phyloP scores from a whole-genome alignment of 2,113 vertebrate species.

The Bubo bubo region DNA sequence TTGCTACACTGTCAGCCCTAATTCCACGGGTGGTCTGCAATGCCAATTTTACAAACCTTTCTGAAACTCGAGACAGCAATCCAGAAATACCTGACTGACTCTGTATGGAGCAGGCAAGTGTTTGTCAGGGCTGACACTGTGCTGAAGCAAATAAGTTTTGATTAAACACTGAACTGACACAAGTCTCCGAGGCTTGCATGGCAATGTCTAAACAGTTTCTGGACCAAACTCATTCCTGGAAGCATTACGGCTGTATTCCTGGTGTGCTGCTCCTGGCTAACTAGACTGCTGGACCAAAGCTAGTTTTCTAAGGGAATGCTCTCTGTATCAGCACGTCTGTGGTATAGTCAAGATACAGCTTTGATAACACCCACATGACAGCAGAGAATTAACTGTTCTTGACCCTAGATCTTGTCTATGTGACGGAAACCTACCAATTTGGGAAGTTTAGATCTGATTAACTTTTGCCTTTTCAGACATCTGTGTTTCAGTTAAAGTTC shows the following conservation, averaged over 20 bases:
- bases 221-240: neutral
- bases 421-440: neutral
- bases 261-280: neutral
- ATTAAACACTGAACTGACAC: neutral
- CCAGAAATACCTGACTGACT: neutral
- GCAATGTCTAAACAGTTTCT: neutral
- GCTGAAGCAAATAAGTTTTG: neutral
- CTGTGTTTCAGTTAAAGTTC: neutral
- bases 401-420: neutral
- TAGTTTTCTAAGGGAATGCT: neutral
- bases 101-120: neutral
- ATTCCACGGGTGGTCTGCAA: neutral
- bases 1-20: neutral
- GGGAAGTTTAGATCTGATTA: neutral
- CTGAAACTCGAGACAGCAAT: neutral
- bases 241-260: neutral
- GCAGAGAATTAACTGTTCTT: neutral
- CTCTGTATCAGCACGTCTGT: neutral
- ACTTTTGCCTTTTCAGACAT: neutral
- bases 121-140: neutral
- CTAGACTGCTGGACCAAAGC: neutral
- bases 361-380: neutral
- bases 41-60: neutral
- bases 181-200: neutral
- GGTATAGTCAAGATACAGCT: neutral